Conservation (phyloP, 1,140 invertebrate species). For the Drosophila rufa region DNA sequence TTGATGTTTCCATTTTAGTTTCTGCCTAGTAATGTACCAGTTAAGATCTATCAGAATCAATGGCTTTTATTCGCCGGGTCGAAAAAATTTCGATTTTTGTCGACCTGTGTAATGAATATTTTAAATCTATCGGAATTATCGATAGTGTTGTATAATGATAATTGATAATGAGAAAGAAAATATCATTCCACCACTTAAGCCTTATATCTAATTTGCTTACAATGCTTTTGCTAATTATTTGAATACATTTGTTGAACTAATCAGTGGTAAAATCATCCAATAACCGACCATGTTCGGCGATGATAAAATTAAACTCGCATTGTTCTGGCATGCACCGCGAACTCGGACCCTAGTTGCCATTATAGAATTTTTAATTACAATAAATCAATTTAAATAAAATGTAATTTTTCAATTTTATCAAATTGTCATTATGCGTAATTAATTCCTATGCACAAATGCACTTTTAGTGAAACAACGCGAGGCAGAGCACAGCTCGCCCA, state of each 20-base stretch:
- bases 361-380: slow-evolving; percentile 83
- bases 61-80: too few species aligned
- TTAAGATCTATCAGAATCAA: too few species aligned
- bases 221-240: slow-evolving; percentile 34
- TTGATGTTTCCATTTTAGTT: too few species aligned
- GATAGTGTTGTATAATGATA: too few species aligned
- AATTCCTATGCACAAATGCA: slow-evolving; percentile 83
- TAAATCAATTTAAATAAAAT: slow-evolving; percentile 83
- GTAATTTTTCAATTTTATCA: slow-evolving; percentile 84
- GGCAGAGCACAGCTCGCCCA: slow-evolving; percentile 18
- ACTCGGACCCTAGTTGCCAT: slow-evolving; percentile 30
- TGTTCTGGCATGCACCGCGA: slow-evolving; percentile 39
- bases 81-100: too few species aligned
- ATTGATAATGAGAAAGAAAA: slow-evolving; percentile 2
- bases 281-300: slow-evolving; percentile 21
- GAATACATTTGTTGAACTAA: slow-evolving; percentile 45
- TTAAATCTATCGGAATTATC: too few species aligned
- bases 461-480: slow-evolving; percentile 45
- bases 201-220: neutral
- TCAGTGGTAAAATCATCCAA: slow-evolving; percentile 38
- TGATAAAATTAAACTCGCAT: slow-evolving; percentile 54
- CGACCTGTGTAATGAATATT: too few species aligned
- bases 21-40: too few species aligned
- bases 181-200: neutral
- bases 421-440: slow-evolving; percentile 84